A percentile compares a stretch with the other conserved stretches of the same genome.
phyloP scores from a whole-genome alignment of 2,113 vertebrate genomes.

The Marmota monax region DNA sequence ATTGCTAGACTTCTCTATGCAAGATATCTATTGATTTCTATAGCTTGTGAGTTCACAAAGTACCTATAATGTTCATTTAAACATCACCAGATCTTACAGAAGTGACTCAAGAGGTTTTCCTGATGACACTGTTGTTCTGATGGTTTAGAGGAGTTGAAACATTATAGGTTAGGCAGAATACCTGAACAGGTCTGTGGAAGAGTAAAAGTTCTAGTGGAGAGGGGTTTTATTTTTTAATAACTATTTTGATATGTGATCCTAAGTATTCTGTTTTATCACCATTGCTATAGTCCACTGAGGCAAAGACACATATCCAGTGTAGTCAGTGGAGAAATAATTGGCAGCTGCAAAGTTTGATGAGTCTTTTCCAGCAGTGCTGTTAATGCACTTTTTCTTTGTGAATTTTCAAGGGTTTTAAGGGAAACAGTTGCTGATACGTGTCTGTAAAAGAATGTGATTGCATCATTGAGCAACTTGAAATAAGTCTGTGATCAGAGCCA shows the following conservation, averaged over 20 bases:
- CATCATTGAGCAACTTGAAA: not conserved
- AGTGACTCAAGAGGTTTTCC: conserved; percentile 36
- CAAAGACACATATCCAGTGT: not conserved
- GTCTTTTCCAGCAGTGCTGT: not conserved
- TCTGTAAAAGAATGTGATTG: conserved; percentile 10
- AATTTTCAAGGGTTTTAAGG: conserved; percentile 29
- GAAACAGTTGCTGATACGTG: not conserved
- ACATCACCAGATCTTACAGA: conserved; percentile 14
- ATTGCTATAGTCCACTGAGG: not conserved
- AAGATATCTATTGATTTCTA: conserved; percentile 73
- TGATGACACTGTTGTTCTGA: conserved; percentile 45
- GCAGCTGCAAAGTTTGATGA: not conserved
- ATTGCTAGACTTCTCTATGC: conserved; percentile 69
- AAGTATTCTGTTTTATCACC: not conserved
- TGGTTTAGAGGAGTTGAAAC: not conserved
- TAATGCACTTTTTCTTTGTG: conserved; percentile 5
- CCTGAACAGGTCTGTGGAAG: not conserved
- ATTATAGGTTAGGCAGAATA: conserved; percentile 6
- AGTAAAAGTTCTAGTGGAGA: not conserved
- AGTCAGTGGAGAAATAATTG: not conserved
- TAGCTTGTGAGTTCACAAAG: conserved; percentile 61
- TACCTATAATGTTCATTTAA: conserved; percentile 67
- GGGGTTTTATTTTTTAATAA: conserved; percentile 45
- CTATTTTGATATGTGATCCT: conserved; percentile 3
- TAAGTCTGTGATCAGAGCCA: not conserved